phyloP scores from a whole-genome alignment of 2,888 invertebrate species.

The Hirtodrosophila trivittata region DNA sequence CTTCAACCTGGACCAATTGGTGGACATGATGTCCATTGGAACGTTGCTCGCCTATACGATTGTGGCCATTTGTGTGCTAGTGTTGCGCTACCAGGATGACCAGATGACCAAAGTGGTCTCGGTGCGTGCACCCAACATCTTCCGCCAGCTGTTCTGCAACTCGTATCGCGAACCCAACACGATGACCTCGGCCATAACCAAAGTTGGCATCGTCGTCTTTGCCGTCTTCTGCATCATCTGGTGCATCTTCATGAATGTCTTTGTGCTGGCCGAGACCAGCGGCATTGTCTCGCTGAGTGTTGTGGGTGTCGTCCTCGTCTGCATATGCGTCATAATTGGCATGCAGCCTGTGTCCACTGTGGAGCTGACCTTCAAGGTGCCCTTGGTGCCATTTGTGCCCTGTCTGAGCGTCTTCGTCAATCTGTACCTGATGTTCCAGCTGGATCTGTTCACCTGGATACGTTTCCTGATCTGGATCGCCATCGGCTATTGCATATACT shows the following conservation, averaged over 20 bases:
- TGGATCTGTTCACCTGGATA: constrained; percentile 94
- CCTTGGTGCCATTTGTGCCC: constrained; percentile 93
- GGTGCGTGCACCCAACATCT: constrained; percentile 78
- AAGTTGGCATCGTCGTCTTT: constrained; percentile 86
- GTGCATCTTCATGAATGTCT: constrained; percentile 72
- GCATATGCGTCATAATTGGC: constrained; percentile 86
- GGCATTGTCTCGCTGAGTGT: constrained; percentile 84
- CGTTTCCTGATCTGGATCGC: constrained; percentile 93
- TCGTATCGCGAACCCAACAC: constrained; percentile 88
- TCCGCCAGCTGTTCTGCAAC: constrained; percentile 87
- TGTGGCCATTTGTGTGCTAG: constrained; percentile 94
- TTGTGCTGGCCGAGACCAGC: constrained; percentile 60
- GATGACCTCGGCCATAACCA: constrained; percentile 87
- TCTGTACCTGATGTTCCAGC: constrained; percentile 94
- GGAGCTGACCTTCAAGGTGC: constrained; percentile 91
- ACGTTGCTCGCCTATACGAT: constrained; percentile 95
- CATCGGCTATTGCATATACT: constrained; percentile 94
- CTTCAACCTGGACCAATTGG: constrained; percentile 95
- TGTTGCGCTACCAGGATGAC: constrained; percentile 88
- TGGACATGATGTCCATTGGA: constrained; percentile 98
- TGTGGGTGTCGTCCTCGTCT: constrained; percentile 85
- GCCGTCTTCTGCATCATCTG: constrained; percentile 84
- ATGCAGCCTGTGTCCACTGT: constrained; percentile 88
- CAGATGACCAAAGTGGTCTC: constrained; percentile 80
- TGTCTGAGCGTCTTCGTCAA: constrained; percentile 94